These are phyloP conservation scores for Troilus luridus DNA, from an alignment of 2,888 invertebrate species.

Conservation along the genomic window DNA sequence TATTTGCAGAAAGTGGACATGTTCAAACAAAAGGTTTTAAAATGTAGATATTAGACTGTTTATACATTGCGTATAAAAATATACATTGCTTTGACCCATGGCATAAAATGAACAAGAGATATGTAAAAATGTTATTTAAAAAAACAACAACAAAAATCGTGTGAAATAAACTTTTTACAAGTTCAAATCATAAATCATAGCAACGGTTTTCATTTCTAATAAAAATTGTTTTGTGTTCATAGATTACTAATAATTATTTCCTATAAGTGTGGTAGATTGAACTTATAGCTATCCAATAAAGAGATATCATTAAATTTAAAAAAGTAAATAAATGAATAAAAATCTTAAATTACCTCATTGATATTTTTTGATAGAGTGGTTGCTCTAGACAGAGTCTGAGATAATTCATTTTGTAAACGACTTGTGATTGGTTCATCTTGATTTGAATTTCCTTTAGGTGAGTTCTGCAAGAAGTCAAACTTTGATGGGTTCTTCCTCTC, in stretches of 20 bases:
- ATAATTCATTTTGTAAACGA: slow-evolving; percentile 81
- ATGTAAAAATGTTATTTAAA: not conserved
- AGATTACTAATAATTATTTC: no score
- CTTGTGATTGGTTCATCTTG: slow-evolving; percentile 73
- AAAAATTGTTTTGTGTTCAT: no score
- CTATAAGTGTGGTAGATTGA: no score
- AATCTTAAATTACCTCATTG: slow-evolving; percentile 54
- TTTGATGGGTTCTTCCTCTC: slow-evolving; percentile 77
- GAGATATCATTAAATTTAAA: no score
- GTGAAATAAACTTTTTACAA: no score
- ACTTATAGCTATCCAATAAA: no score
- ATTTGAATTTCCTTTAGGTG: slow-evolving; percentile 53
- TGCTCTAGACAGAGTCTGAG: slow-evolving; percentile 82
- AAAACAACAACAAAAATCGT: no score
- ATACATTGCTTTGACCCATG: not conserved
- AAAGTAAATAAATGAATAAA: not conserved
- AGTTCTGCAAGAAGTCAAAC: slow-evolving; percentile 76
- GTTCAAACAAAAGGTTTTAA: not conserved
- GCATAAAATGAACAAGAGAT: not conserved
- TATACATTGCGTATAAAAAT: not conserved
- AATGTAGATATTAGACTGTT: not conserved
- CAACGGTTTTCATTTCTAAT: not conserved
- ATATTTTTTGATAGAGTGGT: slow-evolving; percentile 73
- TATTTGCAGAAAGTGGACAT: slow-evolving; percentile 15
- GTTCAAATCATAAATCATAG: not conserved